Base-by-base conservation (phyloP, 1,140 invertebrate genomes). In the Aethina tumida region DNA sequence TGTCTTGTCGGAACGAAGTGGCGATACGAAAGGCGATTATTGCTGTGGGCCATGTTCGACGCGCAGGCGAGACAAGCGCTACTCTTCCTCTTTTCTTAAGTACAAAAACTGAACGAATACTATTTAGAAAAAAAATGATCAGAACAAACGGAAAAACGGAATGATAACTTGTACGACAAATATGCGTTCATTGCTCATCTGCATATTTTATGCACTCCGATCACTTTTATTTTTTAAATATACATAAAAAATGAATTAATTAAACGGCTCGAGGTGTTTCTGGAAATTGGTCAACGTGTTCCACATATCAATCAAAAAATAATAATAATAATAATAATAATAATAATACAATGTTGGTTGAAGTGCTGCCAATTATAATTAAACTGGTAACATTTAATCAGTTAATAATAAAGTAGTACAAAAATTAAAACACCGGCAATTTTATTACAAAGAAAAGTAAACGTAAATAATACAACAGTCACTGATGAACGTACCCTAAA, bases 101-200 rank as follows among this genome's bases (percentile, higher is more conserved):
- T 20, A 38, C 28, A 26, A 24, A 15, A 9, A 33, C 31, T 10
- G 8, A 18, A 9, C 6, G 41, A 45, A 42, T 37, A 39, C 39
- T 35, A n/a, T n/a, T n/a, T n/a, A n/a, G n/a, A n/a, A n/a, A n/a
- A n/a, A n/a, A n/a, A n/a, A n/a, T n/a, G n/a, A n/a, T n/a, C n/a
- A n/a, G n/a, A n/a, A n/a, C n/a, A n/a, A n/a, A n/a, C n/a, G n/a
- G n/a, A 41, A 21, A 25, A 43, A 35, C 47, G 47, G 45, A 53
- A 53, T 53, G 50, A 47, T 34, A 42, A 44, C 45, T 49, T 44
- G 50, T 52, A 52, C 45, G 47, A 46, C 37, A 45, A 41, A 49
- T 46, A 43, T 43, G 35, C 40, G 46, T 43, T n/a, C n/a, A n/a
- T n/a, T n/a, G n/a, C n/a, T n/a, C n/a, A n/a, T n/a, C n/a, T n/a